A percentile compares a stretch with the other conserved stretches of the same genome.
phyloP scores from a whole-genome alignment of 2,797 vertebrate species.

The Argya squamiceps region DNA sequence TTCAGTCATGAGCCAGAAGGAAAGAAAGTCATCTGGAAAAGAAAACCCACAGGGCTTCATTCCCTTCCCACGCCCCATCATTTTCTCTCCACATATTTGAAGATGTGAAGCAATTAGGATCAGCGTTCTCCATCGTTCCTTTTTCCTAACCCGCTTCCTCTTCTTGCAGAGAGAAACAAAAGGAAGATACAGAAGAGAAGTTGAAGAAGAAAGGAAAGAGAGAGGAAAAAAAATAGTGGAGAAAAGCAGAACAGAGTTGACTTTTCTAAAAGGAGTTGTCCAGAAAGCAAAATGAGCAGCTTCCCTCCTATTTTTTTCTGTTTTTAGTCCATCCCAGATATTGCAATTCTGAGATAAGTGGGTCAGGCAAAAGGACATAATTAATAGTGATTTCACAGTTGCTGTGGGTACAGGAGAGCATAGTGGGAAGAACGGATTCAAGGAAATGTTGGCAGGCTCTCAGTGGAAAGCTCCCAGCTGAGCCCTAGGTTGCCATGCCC shows the following conservation, averaged over 20 bases:
- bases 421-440: neutral
- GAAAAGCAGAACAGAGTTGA: slow-evolving; percentile 38
- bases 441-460: neutral
- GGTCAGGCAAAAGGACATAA: neutral
- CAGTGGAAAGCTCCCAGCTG: neutral
- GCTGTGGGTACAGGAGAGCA: neutral
- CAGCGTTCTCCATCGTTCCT: neutral
- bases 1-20: slow-evolving; percentile 19
- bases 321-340: neutral
- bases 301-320: neutral
- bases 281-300: neutral
- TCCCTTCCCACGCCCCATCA: slow-evolving; percentile 40
- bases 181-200: slow-evolving; percentile 51
- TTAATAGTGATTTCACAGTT: neutral
- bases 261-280: slow-evolving; percentile 22
- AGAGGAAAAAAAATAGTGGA: slow-evolving; percentile 57
- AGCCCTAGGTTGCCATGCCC: neutral
- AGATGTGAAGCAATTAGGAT: slow-evolving; percentile 43
- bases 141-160: slow-evolving; percentile 52
- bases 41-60: slow-evolving; percentile 39
- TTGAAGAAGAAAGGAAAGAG: slow-evolving; percentile 37
- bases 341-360: neutral
- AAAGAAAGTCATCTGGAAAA: neutral
- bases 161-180: slow-evolving; percentile 62
- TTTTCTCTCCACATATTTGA: slow-evolving; percentile 40